Conservation (phyloP, 2,888 invertebrate genomes). For the Diarsia dahlii region DNA sequence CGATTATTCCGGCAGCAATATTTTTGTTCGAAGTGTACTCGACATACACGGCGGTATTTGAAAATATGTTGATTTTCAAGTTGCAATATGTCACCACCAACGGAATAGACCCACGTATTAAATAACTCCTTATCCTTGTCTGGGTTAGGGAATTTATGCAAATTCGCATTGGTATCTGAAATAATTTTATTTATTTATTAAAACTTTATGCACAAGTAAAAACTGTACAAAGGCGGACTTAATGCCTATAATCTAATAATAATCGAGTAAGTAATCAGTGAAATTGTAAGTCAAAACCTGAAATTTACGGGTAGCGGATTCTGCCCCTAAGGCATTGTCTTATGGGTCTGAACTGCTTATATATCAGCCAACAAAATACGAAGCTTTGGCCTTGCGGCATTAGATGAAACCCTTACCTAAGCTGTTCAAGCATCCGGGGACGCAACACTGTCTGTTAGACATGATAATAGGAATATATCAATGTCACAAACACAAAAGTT, state of each 20-base stretch:
- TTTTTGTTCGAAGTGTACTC: conserved; percentile 7
- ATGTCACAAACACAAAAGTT: neutral
- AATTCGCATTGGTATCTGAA: conserved; percentile 5
- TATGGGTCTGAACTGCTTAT: no score
- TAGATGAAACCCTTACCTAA: neutral
- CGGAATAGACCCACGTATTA: conserved; percentile 14
- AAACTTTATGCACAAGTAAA: no score
- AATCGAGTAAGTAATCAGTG: neutral
- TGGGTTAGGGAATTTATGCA: conserved; percentile 21
- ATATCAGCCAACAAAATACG: neutral
- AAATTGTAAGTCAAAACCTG: neutral
- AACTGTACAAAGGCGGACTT: no score
- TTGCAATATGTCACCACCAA: conserved; percentile 19
- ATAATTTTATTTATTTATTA: neutral
- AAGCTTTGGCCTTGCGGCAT: neutral
- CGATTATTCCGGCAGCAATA: conserved; percentile 12
- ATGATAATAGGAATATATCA: neutral
- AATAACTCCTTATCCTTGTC: neutral
- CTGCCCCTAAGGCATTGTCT: no score
- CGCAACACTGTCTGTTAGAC: conserved; percentile 4
- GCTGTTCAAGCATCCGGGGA: conserved; percentile 5
- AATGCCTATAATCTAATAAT: no score
- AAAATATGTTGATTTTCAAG: neutral
- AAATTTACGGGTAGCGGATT: neutral
- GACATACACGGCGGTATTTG: conserved; percentile 15